A percentile compares a stretch with the other conserved stretches of the same genome.
phyloP scores from a whole-genome alignment of 1,140 invertebrate species.

The Chionoecetes opilio region DNA sequence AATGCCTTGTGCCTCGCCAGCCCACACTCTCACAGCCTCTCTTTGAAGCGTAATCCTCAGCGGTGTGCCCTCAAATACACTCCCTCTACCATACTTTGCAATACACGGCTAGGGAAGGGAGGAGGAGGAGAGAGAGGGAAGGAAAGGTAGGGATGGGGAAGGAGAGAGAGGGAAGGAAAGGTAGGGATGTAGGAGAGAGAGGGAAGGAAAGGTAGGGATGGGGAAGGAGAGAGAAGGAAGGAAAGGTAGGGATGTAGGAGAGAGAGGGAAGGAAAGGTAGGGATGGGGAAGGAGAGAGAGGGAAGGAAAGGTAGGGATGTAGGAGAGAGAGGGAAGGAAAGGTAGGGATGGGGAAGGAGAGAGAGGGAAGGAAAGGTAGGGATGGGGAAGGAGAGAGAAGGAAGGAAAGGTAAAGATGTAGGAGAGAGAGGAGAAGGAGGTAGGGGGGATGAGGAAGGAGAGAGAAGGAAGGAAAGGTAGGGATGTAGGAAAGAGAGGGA shows the following conservation, averaged over 20 bases:
- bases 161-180: neutral
- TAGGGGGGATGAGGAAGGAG: neutral
- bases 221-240: neutral
- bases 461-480: no score
- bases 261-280: neutral
- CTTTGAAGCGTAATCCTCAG: slow-evolving; percentile 3
- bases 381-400: neutral
- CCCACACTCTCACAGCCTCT: neutral
- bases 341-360: neutral
- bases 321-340: neutral
- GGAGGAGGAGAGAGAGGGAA: neutral
- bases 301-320: no score
- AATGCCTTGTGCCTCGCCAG: neutral
- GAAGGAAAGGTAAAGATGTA: neutral
- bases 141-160: neutral
- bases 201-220: neutral
- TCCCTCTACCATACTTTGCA: neutral
- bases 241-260: no score
- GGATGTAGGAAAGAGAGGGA: no score
- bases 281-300: neutral
- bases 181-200: neutral
- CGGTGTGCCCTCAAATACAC: neutral
- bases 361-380: neutral
- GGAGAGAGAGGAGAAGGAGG: neutral
- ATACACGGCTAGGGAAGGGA: neutral